phyloP scores from a whole-genome alignment of 2,113 vertebrate species.

The Rhinolophus ferrumequinum region DNA sequence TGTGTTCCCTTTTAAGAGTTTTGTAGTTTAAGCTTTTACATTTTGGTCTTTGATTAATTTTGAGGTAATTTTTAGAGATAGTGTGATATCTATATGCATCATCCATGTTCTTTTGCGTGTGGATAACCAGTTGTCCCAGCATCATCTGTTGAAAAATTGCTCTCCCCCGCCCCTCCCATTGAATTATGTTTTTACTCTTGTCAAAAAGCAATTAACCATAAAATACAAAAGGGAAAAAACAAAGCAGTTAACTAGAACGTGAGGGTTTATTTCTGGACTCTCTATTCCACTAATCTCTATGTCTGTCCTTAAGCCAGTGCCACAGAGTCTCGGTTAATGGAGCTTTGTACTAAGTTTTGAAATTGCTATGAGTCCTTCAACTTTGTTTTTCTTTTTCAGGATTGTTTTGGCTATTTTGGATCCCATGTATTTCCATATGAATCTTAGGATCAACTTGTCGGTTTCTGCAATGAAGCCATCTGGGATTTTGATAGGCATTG shows the following conservation, averaged over 20 bases:
- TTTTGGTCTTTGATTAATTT: not conserved
- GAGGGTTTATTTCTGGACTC: not conserved
- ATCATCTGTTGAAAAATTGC: not conserved
- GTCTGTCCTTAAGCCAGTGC: not conserved
- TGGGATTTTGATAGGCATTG: not conserved
- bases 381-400: slow-evolving; percentile 16
- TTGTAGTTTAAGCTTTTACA: not conserved
- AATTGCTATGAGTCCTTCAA: not conserved
- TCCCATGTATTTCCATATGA: not conserved
- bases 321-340: not conserved
- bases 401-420: not conserved
- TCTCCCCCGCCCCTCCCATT: not conserved
- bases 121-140: not conserved
- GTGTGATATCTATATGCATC: not conserved
- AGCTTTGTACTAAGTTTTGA: slow-evolving; percentile 15
- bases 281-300: not conserved
- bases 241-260: not conserved
- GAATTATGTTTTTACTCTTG: not conserved
- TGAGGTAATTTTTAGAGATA: not conserved
- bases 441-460: not conserved
- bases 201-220: not conserved
- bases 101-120: not conserved
- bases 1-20: not conserved
- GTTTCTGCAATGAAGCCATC: not conserved
- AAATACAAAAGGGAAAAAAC: too few species aligned